Base-by-base conservation (phyloP, 2,797 vertebrate genomes). In the Buphagus erythrorhynchus region DNA sequence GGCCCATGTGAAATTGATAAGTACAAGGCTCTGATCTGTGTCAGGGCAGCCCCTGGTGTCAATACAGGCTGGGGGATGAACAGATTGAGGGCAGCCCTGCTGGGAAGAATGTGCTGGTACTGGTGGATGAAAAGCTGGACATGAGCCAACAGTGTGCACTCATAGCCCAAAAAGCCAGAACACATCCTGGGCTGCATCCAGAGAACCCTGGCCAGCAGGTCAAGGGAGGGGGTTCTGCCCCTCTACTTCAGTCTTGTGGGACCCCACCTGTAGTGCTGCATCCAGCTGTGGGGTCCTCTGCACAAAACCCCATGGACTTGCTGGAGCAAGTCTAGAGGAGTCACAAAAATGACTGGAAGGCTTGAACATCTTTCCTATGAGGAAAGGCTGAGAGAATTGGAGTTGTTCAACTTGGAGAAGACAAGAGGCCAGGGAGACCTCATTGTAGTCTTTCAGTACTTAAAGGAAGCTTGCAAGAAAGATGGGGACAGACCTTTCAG, bases 361-460 rank as follows among this genome's bases (percentile, higher is more conserved):
- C 5, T 46, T 54, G 13, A 49, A 11, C 55, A 20, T 5, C 19
- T 36, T 61, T 31, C 10, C 16, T 15, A 0, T 20, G 22, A 68
- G 35, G 48, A 68, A 48, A 16, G 9, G 26, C 31, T 67, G 54
- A 11, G 35, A 29, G 14, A 48, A 9, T 12, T 48, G 26, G 7
- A 26, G 22, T 29, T 59, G 21, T 26, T 68, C 12, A n/a, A 11
- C 26, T 33, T 58, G 43, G 43, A 67, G 33, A 76, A 81, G 42
- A 29, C 29, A 61, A 29, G 46, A 18, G 16, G 46, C 20, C 1
- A 3, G 26, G 8, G 17, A 77, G 9, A 33, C 6, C 13, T 17
- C 17, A 24, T 10, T 28, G 28, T 0, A 2, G 9, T 2, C 11
- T 73, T 33, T 29, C 43, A 55, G 3, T n/a, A 36, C 16, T 7